Evolutionary conservation across 2,888 invertebrate genomes (phyloP).

Genomic region (Seira ritae): DNA sequence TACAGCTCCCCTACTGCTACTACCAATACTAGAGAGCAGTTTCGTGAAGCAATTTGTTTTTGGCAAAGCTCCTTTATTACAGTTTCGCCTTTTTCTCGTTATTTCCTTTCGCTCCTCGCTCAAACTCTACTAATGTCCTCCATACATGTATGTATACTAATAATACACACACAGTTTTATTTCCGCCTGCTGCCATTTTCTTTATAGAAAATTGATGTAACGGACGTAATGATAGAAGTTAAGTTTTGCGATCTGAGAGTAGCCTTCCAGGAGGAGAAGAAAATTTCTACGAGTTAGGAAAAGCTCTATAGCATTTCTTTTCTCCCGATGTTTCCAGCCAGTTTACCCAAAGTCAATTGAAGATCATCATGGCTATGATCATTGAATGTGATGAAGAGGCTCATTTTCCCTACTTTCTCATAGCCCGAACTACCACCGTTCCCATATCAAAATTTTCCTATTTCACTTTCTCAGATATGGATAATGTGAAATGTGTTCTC

Average conservation of each 20-base stretch:
- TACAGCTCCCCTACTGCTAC: not conserved
- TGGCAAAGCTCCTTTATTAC: slow-evolving; percentile 62
- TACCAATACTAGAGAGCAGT: slow-evolving; percentile 2
- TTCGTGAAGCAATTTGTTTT: slow-evolving; percentile 50
- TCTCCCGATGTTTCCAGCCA: slow-evolving; percentile 59
- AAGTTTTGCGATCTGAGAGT: slow-evolving; percentile 39
- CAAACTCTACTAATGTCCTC: slow-evolving; percentile 5
- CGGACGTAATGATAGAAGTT: slow-evolving; percentile 57
- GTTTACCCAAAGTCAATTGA: slow-evolving; percentile 62
- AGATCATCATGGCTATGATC: slow-evolving; percentile 57
- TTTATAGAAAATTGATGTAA: slow-evolving; percentile 58
- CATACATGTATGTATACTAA: too few relatives aligned
- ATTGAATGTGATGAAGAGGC: slow-evolving; percentile 62
- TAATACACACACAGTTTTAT: not conserved
- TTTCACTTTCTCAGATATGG: slow-evolving; percentile 29
- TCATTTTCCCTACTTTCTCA: slow-evolving; percentile 46
- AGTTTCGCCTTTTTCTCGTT: slow-evolving; percentile 28
- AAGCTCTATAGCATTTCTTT: too few relatives aligned
- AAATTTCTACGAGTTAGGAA: too few relatives aligned
- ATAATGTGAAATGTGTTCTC: slow-evolving; percentile 48
- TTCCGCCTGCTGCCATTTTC: not conserved
- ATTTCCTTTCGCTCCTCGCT: slow-evolving; percentile 22
- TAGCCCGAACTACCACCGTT: slow-evolving; percentile 22
- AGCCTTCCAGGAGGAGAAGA: too few relatives aligned
- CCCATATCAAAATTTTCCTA: too few relatives aligned